Base-by-base conservation (phyloP, 2,113 vertebrate genomes). In the human (Homo sapiens) region DNA sequence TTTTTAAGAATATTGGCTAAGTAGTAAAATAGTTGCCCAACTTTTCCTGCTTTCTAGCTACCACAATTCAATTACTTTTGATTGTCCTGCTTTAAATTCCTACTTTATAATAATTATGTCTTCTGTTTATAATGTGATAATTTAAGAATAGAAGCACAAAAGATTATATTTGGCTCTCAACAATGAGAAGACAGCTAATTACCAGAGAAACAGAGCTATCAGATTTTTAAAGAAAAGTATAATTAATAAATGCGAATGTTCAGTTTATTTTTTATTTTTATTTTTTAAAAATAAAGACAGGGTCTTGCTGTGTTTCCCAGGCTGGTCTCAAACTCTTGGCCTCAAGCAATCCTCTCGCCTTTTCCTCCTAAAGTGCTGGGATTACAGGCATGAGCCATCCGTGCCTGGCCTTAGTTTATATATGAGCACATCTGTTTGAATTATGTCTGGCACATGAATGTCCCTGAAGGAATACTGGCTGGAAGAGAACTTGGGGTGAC, bases 51-150 rank as follows among this genome's bases (percentile, higher is more conserved):
- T 93, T 96, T 76, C 40, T 16, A 20, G 72, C 57, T 86, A 61
- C 17, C n/a, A 88, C 78, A 91, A 57, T 92, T 85, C 32, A 27
- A 0, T 90, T 92, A 76, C 52, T 97, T 97, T 90, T 90, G 50
- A 43, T 80, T 82, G 25, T 61, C 12, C 20, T 89, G 50, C 59
- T 78, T 48, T 89, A 92, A 75, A 72, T 48, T 92, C 43, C 43
- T 87, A n/a, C 68, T 82, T 75, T 93, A 64, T 73, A 94, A 84
- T 81, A 80, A 32, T 78, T 57, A 52, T 92, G 35, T 38, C n/a
- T 57, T 66, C 35, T 40, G 11, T 75, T 95, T 66, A 48, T 23
- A 80, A 50, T 61, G 55, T 38, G n/a, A 16, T 52, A 72, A 64
- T 93, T 80, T 66, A 80, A 59, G 66, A 86, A 89, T 70, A 61